A percentile compares a stretch with the other conserved stretches of the same genome.
These are phyloP conservation scores for Drosophila multiciliata DNA, from an alignment of 2,888 invertebrate genomes.

Conservation along the genomic window DNA sequence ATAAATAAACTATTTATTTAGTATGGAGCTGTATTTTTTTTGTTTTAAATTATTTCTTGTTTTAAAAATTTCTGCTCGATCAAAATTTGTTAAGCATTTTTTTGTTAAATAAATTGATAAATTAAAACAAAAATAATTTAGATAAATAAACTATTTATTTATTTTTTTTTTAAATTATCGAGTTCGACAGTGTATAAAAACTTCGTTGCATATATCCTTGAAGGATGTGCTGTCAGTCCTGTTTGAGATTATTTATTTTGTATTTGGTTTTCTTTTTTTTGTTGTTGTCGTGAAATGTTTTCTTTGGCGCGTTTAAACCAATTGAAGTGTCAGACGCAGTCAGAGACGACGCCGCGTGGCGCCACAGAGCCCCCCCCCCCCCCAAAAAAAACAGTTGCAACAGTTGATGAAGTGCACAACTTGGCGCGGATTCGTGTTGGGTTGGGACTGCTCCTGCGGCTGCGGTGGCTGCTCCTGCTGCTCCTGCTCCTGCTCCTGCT, in stretches of 20 bases:
- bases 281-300: constrained; percentile 5
- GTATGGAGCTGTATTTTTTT: too few species aligned
- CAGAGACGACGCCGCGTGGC: constrained; percentile 67
- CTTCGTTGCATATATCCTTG: constrained; percentile 1
- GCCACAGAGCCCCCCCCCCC: constrained; percentile 64
- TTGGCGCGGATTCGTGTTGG: constrained; percentile 5
- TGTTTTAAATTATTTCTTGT: too few species aligned
- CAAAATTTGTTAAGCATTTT: neutral
- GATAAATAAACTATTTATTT: neutral
- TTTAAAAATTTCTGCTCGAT: neutral
- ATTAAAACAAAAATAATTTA: too few species aligned
- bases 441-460: neutral
- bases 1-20: neutral
- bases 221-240: neutral
- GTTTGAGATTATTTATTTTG: neutral
- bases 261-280: neutral
- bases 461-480: constrained; percentile 1
- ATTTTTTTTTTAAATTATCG: neutral
- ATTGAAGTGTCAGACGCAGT: constrained; percentile 75
- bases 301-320: constrained; percentile 62
- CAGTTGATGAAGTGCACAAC: constrained; percentile 74
- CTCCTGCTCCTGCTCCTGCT: constrained; percentile 21
- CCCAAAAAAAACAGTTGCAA: constrained; percentile 56
- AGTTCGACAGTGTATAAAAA: neutral
- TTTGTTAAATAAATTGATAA: neutral